Conservation (phyloP, 2,113 vertebrate genomes). For the Nothobranchius furzeri region DNA sequence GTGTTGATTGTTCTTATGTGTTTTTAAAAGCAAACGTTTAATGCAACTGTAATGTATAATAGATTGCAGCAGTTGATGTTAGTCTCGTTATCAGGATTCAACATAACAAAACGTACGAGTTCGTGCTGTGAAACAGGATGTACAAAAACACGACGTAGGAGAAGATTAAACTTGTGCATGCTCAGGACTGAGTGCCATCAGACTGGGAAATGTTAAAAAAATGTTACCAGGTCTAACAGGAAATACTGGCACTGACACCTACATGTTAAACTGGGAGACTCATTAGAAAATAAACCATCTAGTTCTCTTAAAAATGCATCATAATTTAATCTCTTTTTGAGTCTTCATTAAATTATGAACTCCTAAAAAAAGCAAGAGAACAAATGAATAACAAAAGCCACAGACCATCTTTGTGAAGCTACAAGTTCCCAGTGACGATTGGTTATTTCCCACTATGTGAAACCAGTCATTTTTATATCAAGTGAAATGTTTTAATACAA, state of each 20-base stretch:
- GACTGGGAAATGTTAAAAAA: background rate
- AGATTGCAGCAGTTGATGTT: background rate
- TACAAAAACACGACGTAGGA: background rate
- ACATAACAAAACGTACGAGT: background rate
- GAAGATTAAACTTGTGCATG: background rate
- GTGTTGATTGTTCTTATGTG: background rate
- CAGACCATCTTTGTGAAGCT: background rate
- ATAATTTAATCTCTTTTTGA: too few species aligned
- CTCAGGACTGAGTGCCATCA: background rate
- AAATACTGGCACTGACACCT: background rate
- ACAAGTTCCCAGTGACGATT: slow-evolving; percentile 3
- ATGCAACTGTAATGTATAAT: background rate
- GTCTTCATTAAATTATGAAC: background rate
- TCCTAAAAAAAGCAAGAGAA: too few species aligned
- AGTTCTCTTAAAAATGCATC: background rate
- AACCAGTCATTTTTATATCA: slow-evolving; percentile 9
- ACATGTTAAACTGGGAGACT: too few species aligned
- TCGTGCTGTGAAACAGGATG: background rate
- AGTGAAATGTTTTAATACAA: background rate
- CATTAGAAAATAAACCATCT: too few species aligned
- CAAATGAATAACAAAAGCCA: too few species aligned
- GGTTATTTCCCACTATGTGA: slow-evolving; percentile 3
- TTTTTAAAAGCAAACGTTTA: background rate
- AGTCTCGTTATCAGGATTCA: background rate
- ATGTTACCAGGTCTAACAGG: background rate